These are phyloP conservation scores for Tachina fera DNA, from an alignment of 2,888 invertebrate genomes.

Conservation along the genomic window DNA sequence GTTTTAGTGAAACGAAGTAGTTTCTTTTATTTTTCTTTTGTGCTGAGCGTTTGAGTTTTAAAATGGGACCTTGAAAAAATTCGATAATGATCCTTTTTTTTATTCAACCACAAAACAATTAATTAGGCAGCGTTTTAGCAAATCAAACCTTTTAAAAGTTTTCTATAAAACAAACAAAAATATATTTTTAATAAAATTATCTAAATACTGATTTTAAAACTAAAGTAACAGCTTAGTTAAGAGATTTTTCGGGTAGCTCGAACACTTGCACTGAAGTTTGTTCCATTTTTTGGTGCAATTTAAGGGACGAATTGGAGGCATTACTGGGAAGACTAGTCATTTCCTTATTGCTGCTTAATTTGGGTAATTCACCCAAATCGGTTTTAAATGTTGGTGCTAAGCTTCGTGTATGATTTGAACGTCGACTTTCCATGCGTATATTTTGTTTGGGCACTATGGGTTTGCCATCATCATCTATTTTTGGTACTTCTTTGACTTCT, in stretches of 20 bases:
- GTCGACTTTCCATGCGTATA: conserved; percentile 76
- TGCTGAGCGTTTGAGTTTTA: background rate
- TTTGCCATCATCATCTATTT: conserved; percentile 56
- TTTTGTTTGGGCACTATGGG: conserved; percentile 75
- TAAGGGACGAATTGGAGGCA: background rate
- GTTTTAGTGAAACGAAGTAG: too few relatives aligned
- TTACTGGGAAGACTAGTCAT: background rate
- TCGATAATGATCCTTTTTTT: background rate
- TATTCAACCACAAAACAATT: background rate
- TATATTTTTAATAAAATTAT: conserved; percentile 14
- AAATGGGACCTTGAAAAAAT: background rate
- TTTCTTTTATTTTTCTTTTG: too few relatives aligned
- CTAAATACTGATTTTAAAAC: background rate
- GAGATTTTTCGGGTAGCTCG: conserved; percentile 8
- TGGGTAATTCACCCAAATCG: conserved; percentile 58
- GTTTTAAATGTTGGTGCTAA: conserved; percentile 57
- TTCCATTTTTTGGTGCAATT: background rate
- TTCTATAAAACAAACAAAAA: conserved; percentile 12
- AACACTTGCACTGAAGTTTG: background rate
- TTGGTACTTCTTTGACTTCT: conserved; percentile 34
- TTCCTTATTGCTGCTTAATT: background rate
- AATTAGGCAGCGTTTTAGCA: background rate
- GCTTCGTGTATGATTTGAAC: conserved; percentile 33
- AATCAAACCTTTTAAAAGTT: background rate
- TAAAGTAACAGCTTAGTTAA: conserved; percentile 20